Evolutionary conservation across 2,113 vertebrate genomes (phyloP), one percentile per base, ranked within the genome.

Genomic region (Aldabrachelys gigantea): DNA sequence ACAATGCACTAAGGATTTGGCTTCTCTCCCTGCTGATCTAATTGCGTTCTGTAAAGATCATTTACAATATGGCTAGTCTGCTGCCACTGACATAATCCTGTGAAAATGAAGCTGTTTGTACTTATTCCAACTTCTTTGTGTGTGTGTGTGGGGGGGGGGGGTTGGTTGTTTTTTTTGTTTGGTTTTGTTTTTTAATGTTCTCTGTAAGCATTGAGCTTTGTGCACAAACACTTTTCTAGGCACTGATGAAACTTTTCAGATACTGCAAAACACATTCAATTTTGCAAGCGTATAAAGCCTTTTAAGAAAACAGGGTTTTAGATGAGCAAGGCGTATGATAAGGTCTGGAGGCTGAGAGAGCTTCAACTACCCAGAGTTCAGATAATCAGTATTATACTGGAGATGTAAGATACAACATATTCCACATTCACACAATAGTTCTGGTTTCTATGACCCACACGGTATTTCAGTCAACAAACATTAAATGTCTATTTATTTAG

Each of bases 1-100:
- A 81, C 62, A 88, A 22, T 13, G 38, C 72, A 93, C 88, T 88
- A 96, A 86, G 1, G 0, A 82, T 88, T 89, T 89, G 72, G 81
- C 82, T 17, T 89, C 31, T 38, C 53, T 96, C 84, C 79, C 69
- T 50, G 29, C 62, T 93, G 84, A 56, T 80, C 62, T 80, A 93
- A 91, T 19, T 93, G 87, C 25, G 78, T 88, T 93, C 90, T 75
- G 65, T 80, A 80, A 94, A 94, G 92, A 88, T 82, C 49, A 85
- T 91, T 96, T 92, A 91, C 88, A 72, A 10, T 29, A 88, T 2
- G 53, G 87, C 92, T 89, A 88, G 89, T 53, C 94, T 78, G 72
- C 50, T 95, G 92, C 62, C 78, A 95, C 24, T 84, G 93, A 84
- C 75, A 88, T 52, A 94, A 93, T 50, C 41, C 87, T 84, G 47